Evolutionary conservation across 2,113 vertebrate genomes (phyloP), one percentile per base, ranked within the genome.

Genomic region (Aspiorhynchus laticeps): DNA sequence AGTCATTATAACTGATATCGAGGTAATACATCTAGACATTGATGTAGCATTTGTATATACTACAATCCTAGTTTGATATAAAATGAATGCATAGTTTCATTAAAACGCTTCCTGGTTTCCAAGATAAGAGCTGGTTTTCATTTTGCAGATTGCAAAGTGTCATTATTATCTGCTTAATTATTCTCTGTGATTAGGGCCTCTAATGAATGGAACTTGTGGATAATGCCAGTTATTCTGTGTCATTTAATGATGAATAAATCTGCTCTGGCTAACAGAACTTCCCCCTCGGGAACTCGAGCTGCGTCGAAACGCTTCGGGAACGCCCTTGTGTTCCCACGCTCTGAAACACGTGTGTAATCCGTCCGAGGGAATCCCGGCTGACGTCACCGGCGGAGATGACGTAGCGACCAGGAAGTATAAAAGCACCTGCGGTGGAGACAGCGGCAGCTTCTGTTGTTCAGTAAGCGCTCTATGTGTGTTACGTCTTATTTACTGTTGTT

Each of bases 101-200:
- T 92, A 93, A 94, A 93, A 91, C 87, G 86, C 91, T 90, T 92
- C 90, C 92, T 90, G 90, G 91, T 91, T 91, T 88, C 84, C 87
- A 88, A 93, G 93, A 95, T 94, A 94, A 93, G 91, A 71, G 81
- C 85, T 89, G 86, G 86, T 92, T 91, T 93, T 92, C 82, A 93
- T 93, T 92, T 91, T 86, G 86, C 84, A 93, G 92, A 94, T 92
- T 90, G 88, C 79, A 91, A 92, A 92, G 91, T 93, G 88, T 86
- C 92, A 91, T 93, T 91, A 93, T 93, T 93, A 93, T 95, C 93
- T 89, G 85, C 90, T 93, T 93, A 93, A 95, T 93, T 95, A 94
- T 94, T 93, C 90, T 86, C 86, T 90, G 90, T 90, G 92, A 94
- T 91, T 92, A 92, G 89, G 86, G 84, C 83, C 76, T 90, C 91